A percentile compares a stretch with the other conserved stretches of the same genome.
phyloP scores from a whole-genome alignment of 2,113 vertebrate species.

The Prunella fulvescens region DNA sequence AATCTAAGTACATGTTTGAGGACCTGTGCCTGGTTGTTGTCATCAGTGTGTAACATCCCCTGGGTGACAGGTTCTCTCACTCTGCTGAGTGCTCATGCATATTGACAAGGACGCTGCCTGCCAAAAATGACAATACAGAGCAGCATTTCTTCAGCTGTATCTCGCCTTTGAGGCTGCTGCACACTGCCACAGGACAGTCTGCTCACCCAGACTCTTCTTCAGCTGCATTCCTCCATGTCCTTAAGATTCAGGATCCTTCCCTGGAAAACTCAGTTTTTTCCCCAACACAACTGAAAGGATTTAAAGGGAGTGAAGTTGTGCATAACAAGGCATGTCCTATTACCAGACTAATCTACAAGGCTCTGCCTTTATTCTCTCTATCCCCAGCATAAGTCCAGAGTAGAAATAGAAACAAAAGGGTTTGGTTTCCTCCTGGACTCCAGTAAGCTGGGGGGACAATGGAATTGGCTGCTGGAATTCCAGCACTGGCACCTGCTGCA shows the following conservation, averaged over 20 bases:
- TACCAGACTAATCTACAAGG: background rate
- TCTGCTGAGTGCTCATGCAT: background rate
- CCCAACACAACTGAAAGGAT: background rate
- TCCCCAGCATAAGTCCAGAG: conserved; percentile 10
- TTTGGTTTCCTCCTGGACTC: background rate
- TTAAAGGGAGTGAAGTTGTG: background rate
- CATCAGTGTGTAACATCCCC: background rate
- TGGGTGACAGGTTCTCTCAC: conserved; percentile 16
- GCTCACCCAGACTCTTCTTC: background rate
- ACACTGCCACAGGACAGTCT: background rate
- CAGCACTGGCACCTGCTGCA: background rate
- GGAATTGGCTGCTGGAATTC: background rate
- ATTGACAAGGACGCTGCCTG: conserved; percentile 33
- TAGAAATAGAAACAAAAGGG: conserved; percentile 40
- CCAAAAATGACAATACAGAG: background rate
- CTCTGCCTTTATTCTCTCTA: conserved; percentile 27
- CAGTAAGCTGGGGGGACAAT: background rate
- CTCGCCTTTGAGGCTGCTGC: background rate
- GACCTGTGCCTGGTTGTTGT: conserved; percentile 26
- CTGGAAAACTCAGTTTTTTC: background rate
- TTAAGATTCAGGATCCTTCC: background rate
- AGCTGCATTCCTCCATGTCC: background rate
- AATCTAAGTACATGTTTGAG: background rate
- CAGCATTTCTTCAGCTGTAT: background rate
- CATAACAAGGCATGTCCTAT: background rate